phyloP scores from a whole-genome alignment of 2,113 vertebrate genomes.

The Narcine bancroftii region DNA sequence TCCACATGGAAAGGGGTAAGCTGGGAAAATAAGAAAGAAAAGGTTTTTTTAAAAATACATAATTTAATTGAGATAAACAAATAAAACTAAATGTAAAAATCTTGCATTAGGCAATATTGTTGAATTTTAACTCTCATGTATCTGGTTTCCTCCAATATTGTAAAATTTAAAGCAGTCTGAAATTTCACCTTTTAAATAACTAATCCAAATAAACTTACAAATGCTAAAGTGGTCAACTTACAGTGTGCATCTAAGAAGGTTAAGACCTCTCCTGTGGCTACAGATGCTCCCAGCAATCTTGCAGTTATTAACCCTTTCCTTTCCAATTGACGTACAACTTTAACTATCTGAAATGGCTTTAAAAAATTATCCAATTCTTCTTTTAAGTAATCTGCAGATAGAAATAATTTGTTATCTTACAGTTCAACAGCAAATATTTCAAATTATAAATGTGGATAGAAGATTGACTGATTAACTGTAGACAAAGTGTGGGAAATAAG shows the following conservation, averaged over 20 bases:
- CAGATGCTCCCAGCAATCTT: slow-evolving; percentile 79
- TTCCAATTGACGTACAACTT: slow-evolving; percentile 80
- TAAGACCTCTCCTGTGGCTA: slow-evolving; percentile 81
- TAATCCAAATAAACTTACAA: neutral
- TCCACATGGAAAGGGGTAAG: neutral
- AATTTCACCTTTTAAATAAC: neutral
- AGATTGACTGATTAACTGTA: too few species aligned
- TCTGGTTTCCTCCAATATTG: neutral
- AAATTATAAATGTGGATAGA: too few species aligned
- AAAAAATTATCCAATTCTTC: slow-evolving; percentile 78
- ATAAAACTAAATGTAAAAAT: neutral
- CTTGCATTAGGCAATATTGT: neutral
- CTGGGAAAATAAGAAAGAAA: neutral
- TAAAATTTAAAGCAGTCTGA: neutral
- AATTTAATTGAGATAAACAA: neutral
- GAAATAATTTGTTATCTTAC: slow-evolving; percentile 38
- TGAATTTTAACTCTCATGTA: neutral
- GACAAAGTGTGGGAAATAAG: too few species aligned
- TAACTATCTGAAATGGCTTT: slow-evolving; percentile 78
- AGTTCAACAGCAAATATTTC: neutral
- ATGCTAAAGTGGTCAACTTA: slow-evolving; percentile 64
- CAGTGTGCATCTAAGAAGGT: slow-evolving; percentile 97
- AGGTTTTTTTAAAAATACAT: too few species aligned
- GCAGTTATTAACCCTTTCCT: slow-evolving; percentile 94
- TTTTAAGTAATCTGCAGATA: slow-evolving; percentile 72